A percentile compares a stretch with the other conserved stretches of the same genome.
phyloP scores from a whole-genome alignment of 2,888 invertebrate species.

The Drosophila fungiperda region DNA sequence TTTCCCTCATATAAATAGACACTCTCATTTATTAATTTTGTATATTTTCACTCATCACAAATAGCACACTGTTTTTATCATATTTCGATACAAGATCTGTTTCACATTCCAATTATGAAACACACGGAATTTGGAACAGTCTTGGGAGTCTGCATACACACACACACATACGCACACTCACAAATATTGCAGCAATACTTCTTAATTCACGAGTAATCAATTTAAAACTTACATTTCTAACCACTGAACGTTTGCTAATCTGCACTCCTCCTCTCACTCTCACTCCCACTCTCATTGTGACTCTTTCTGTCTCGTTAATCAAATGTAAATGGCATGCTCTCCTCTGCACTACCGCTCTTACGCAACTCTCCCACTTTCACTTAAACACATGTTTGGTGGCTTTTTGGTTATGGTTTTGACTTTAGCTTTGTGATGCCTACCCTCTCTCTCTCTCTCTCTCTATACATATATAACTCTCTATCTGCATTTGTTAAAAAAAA shows the following conservation, averaged over 20 bases:
- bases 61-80: conserved; percentile 23
- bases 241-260: neutral
- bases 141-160: conserved; percentile 1
- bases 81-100: conserved; percentile 9
- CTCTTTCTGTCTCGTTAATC: conserved; percentile 16
- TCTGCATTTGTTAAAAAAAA: neutral
- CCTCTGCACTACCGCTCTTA: conserved; percentile 9
- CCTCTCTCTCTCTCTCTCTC: conserved; percentile 1
- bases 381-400: conserved; percentile 3
- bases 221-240: conserved; percentile 11
- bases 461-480: neutral
- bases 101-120: conserved; percentile 2
- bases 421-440: conserved; percentile 47
- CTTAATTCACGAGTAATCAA: conserved; percentile 9
- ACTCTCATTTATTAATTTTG: conserved; percentile 24
- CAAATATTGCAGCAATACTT: conserved; percentile 3
- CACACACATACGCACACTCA: neutral
- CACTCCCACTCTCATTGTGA: conserved; percentile 12
- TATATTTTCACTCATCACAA: conserved; percentile 31
- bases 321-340: conserved; percentile 29
- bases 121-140: conserved; percentile 23
- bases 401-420: conserved; percentile 47
- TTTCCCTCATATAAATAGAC: neutral
- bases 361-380: conserved; percentile 3
- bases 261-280: conserved; percentile 8